Evolutionary conservation across 2,888 invertebrate species (phyloP), one percentile per base, ranked within the genome.

Genomic region (Synergus laeviventris): DNA sequence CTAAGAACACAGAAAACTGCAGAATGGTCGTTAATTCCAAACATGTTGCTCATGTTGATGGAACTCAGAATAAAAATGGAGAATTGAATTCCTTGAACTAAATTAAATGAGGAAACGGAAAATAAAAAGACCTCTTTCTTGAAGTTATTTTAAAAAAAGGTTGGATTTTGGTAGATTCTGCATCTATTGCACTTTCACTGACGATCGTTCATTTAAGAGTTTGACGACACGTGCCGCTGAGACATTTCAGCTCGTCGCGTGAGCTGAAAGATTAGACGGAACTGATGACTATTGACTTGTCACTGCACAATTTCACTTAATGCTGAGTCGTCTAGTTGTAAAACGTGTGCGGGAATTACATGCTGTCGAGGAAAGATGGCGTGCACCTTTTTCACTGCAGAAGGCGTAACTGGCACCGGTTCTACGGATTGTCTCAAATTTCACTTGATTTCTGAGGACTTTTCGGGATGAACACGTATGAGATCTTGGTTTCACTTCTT

Each of bases 1-100:
- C 70, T 70, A 70, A 70, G 49, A 49, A 45, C 70, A 70, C 70
- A 70, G 45, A 70, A 70, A 70, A 49, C 70, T n/a, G 45, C n/a
- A 70, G 70, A 70, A 70, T 70, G 45, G 16, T 70, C 49, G 49
- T 70, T 70, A 70, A 70, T 45, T 11, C 49, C 49, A 42, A 70
- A 70, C 70, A 70, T 70, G 45, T 70, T 70, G 31, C 31, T 70
- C 70, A 70, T 49, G 24, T 24, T 45, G 66, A 24, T 12, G 16
- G 36, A n/a, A 21, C 21, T 42, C 18, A 66, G 42, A 11, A 9
- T 31, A 24, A 9, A 56, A 56, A 56, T 49, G 45, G 45, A 39
- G 39, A 39, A 11, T 39, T 5, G 8, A 11, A 0, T 39, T 11
- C 39, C 39, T 8, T 12, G 21, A 60, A 62, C 62, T 38, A 9